Conservation (phyloP, 2,888 invertebrate genomes). For the Oxycera nigricornis region DNA sequence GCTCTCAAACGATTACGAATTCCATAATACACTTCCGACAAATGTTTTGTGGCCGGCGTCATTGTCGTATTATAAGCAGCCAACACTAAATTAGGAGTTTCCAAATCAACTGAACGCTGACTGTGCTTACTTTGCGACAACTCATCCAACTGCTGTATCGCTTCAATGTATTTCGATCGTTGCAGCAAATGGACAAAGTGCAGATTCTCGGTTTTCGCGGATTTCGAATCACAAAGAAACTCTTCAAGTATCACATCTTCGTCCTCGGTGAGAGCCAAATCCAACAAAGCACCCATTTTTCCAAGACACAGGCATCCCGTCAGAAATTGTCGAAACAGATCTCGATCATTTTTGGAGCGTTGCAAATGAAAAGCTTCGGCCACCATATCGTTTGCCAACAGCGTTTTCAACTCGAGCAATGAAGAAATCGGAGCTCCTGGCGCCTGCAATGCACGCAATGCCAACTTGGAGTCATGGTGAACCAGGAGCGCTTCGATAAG, state of each 20-base stretch:
- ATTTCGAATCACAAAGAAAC: conserved; percentile 52
- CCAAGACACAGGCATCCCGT: conserved; percentile 53
- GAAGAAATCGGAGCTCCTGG: conserved; percentile 54
- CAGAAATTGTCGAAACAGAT: conserved; percentile 56
- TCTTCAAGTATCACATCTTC: conserved; percentile 57
- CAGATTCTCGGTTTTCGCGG: conserved; percentile 54
- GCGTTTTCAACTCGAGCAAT: conserved; percentile 54
- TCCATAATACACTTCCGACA: conserved; percentile 57
- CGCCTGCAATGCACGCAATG: conserved; percentile 54
- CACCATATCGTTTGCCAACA: conserved; percentile 57
- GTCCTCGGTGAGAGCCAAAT: conserved; percentile 54
- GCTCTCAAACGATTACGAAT: conserved; percentile 53
- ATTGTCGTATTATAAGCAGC: conserved; percentile 58
- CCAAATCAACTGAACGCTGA: conserved; percentile 47
- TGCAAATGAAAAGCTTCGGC: conserved; percentile 59
- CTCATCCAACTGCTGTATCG: conserved; percentile 58
- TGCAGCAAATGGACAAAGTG: conserved; percentile 58
- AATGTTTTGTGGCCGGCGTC: conserved; percentile 56
- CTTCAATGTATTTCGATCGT: conserved; percentile 59
- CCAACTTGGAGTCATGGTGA: conserved; percentile 52
- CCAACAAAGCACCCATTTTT: conserved; percentile 55
- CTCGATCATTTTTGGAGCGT: conserved; percentile 54
- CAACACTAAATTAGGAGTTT: conserved; percentile 56
- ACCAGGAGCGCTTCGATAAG: conserved; percentile 55
- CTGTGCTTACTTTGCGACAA: conserved; percentile 51